Percentiles rank a stretch among this genome's conserved stretches.
Conservation (phyloP, 2,888 invertebrate species). For the Cheilosia grossa region DNA sequence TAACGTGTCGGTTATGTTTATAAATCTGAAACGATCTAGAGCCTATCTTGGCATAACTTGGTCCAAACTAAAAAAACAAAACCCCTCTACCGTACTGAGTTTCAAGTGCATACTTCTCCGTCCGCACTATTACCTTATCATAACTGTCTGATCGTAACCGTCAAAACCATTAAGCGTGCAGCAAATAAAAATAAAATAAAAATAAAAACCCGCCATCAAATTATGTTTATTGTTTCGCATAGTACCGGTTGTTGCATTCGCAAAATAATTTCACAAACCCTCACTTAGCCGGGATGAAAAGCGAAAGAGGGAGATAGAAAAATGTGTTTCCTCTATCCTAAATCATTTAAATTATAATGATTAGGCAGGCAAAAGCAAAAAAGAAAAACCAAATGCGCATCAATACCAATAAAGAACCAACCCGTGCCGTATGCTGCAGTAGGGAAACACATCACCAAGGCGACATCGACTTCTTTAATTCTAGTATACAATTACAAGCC, state of each 20-base stretch:
- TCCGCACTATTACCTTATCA: not conserved
- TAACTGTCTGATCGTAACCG: slow-evolving; percentile 17
- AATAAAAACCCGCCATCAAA: slow-evolving; percentile 28
- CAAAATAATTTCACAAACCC: slow-evolving; percentile 43
- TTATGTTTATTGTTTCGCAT: slow-evolving; percentile 43
- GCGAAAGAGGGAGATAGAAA: slow-evolving; percentile 8
- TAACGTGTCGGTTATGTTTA: no score
- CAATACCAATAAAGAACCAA: slow-evolving; percentile 40
- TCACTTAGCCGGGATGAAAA: slow-evolving; percentile 17
- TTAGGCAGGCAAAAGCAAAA: slow-evolving; percentile 13
- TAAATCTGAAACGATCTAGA: no score
- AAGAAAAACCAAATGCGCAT: slow-evolving; percentile 28
- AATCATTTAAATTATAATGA: slow-evolving; percentile 69
- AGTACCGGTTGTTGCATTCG: slow-evolving; percentile 13
- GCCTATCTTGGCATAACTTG: no score
- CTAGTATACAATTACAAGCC: slow-evolving; percentile 70
- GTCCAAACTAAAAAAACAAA: no score
- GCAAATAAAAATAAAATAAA: not conserved
- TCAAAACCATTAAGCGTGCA: slow-evolving; percentile 11
- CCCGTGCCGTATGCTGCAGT: slow-evolving; percentile 12
- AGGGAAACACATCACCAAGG: slow-evolving; percentile 56
- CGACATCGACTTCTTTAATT: slow-evolving; percentile 73
- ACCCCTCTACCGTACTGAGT: no score
- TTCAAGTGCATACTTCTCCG: no score
- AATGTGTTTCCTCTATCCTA: slow-evolving; percentile 54